Conservation (phyloP, 2,797 vertebrate genomes). For the Kryptolebias ocellatus region DNA sequence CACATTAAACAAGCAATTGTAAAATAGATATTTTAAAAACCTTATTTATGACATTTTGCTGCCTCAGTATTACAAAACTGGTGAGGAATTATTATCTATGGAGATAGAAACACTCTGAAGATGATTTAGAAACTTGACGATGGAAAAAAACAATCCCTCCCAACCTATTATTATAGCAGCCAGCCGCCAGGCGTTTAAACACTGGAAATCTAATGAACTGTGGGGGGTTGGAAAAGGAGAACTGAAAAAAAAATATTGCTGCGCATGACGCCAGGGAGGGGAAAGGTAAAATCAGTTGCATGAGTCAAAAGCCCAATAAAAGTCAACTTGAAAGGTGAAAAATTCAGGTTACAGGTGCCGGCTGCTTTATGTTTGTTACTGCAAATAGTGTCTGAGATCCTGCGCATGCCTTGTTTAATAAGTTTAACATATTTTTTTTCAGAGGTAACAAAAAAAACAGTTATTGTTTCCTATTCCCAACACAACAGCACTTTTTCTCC, state of each 20-base stretch:
- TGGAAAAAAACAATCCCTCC: constrained; percentile 56
- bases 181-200: constrained; percentile 59
- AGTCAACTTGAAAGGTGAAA: constrained; percentile 42
- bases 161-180: constrained; percentile 57
- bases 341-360: constrained; percentile 55
- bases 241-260: constrained; percentile 41
- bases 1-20: constrained; percentile 30
- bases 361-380: constrained; percentile 23
- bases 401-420: constrained; percentile 13
- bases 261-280: constrained; percentile 41
- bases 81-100: constrained; percentile 54
- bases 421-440: constrained; percentile 2
- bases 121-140: constrained; percentile 68
- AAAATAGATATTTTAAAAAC: constrained; percentile 41
- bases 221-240: constrained; percentile 30
- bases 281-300: constrained; percentile 32
- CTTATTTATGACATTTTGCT: constrained; percentile 60
- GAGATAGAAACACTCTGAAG: constrained; percentile 61
- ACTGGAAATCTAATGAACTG: constrained; percentile 69
- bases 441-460: constrained; percentile 5
- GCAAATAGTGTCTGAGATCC: constrained; percentile 13
- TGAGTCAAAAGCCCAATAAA: constrained; percentile 72
- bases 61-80: constrained; percentile 39
- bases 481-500: background rate
- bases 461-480: background rate